These are phyloP conservation scores for Platynereis dumerilii DNA, from an alignment of 2,888 invertebrate genomes.

Conservation along the genomic window DNA sequence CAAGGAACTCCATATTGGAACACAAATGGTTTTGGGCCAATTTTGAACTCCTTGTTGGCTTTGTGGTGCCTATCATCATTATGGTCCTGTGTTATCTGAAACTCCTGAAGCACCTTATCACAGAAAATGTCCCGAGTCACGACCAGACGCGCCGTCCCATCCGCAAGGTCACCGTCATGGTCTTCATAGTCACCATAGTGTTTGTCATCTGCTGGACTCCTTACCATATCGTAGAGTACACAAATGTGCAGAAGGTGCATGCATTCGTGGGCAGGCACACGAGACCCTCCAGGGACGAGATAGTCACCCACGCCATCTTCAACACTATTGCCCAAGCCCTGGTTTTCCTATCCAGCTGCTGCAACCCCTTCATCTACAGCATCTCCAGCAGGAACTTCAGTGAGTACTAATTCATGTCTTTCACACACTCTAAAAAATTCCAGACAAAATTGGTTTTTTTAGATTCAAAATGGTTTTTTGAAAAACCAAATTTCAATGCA, in stretches of 20 bases:
- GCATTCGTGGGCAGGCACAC: background rate
- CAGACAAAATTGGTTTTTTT: too few species aligned
- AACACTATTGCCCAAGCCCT: conserved; percentile 32
- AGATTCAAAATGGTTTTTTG: too few species aligned
- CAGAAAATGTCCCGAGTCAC: conserved; percentile 2
- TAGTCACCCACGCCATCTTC: conserved; percentile 21
- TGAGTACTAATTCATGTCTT: conserved; percentile 23
- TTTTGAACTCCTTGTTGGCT: conserved; percentile 34
- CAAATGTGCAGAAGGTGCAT: conserved; percentile 5
- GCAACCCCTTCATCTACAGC: conserved; percentile 37
- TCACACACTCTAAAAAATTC: too few species aligned
- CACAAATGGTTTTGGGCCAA: conserved; percentile 31
- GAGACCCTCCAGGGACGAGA: conserved; percentile 1
- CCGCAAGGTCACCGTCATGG: conserved; percentile 32
- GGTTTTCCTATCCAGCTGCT: conserved; percentile 34
- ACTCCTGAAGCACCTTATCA: conserved; percentile 27
- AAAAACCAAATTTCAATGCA: too few species aligned
- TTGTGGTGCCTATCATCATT: conserved; percentile 32
- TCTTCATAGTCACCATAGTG: conserved; percentile 33
- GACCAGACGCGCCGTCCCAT: conserved; percentile 24
- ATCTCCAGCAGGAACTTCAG: conserved; percentile 34
- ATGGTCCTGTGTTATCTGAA: conserved; percentile 32
- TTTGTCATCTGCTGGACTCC: conserved; percentile 37
- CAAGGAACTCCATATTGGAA: conserved; percentile 7
- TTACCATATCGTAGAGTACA: conserved; percentile 28